Conservation (phyloP, 2,888 invertebrate species). For the Drosophila greeni region DNA sequence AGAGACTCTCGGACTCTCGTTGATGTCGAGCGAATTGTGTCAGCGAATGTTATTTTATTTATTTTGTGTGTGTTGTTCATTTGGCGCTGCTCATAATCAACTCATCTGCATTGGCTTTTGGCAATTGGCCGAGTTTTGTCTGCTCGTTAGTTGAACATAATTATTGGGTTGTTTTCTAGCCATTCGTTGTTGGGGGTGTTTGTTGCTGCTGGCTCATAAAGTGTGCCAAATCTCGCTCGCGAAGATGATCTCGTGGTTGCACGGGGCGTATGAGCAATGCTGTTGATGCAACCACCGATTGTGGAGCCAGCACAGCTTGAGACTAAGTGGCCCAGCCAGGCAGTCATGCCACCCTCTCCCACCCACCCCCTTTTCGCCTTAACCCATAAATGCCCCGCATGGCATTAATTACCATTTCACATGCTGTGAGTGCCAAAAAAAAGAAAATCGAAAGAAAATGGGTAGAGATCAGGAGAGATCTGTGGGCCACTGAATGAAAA, state of each 20-base stretch:
- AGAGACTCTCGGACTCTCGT: slow-evolving; percentile 26
- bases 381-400: slow-evolving; percentile 67
- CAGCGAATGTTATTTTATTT: slow-evolving; percentile 26
- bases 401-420: slow-evolving; percentile 64
- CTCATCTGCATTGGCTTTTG: slow-evolving; percentile 68
- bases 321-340: slow-evolving; percentile 56
- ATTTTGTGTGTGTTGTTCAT: slow-evolving; percentile 3
- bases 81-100: slow-evolving; percentile 61
- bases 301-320: slow-evolving; percentile 66
- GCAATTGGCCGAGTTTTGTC: slow-evolving; percentile 71
- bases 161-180: slow-evolving; percentile 30
- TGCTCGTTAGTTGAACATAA: slow-evolving; percentile 54
- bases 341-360: slow-evolving; percentile 42
- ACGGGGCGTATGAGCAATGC: slow-evolving; percentile 69
- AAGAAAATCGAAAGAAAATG: slow-evolving; percentile 23
- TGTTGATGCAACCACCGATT: slow-evolving; percentile 66
- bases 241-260: slow-evolving; percentile 36
- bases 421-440: slow-evolving; percentile 70
- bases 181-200: slow-evolving; percentile 51
- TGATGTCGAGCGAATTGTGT: slow-evolving; percentile 41
- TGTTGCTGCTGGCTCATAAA: slow-evolving; percentile 46
- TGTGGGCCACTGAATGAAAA: slow-evolving; percentile 48
- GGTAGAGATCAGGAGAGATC: slow-evolving; percentile 13
- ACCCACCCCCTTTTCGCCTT: slow-evolving; percentile 45
- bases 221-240: slow-evolving; percentile 60